phyloP scores from a whole-genome alignment of 2,797 vertebrate genomes.

The Sebastes hopkinsi region DNA sequence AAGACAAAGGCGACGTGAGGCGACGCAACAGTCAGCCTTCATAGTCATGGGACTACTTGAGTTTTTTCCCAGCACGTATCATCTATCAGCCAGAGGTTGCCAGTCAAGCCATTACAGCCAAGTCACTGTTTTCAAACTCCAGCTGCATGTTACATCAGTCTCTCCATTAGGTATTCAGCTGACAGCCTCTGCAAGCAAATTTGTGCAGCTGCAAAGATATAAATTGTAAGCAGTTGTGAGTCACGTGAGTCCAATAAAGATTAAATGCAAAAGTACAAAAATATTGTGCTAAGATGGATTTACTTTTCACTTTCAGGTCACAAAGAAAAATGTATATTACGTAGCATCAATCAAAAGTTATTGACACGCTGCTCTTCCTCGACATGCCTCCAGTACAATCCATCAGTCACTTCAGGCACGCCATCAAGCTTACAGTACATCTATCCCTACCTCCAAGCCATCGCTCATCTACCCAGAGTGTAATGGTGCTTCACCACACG shows the following conservation, averaged over 20 bases:
- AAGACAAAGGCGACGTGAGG: too few species aligned
- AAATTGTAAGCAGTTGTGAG: neutral
- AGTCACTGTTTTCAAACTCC: neutral
- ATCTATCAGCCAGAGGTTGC: neutral
- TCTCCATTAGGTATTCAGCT: neutral
- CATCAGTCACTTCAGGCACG: slow-evolving; percentile 1
- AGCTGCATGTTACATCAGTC: slow-evolving; percentile 11
- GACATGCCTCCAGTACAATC: neutral
- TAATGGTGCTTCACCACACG: neutral
- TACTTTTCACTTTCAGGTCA: slow-evolving; percentile 15
- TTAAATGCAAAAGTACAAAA: neutral
- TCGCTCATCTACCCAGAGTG: neutral
- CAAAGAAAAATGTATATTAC: neutral
- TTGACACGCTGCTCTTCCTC: slow-evolving; percentile 3
- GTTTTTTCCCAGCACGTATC: neutral
- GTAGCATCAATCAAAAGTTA: slow-evolving; percentile 15
- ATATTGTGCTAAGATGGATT: neutral
- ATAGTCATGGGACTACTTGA: neutral
- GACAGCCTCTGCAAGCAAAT: neutral
- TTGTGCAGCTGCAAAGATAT: neutral
- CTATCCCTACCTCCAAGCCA: neutral
- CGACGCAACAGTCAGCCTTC: too few species aligned
- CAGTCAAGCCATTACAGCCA: neutral
- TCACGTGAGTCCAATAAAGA: neutral
- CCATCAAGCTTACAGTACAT: neutral